Conservation (phyloP, 2,797 vertebrate genomes). For the Aplochiton taeniatus region DNA sequence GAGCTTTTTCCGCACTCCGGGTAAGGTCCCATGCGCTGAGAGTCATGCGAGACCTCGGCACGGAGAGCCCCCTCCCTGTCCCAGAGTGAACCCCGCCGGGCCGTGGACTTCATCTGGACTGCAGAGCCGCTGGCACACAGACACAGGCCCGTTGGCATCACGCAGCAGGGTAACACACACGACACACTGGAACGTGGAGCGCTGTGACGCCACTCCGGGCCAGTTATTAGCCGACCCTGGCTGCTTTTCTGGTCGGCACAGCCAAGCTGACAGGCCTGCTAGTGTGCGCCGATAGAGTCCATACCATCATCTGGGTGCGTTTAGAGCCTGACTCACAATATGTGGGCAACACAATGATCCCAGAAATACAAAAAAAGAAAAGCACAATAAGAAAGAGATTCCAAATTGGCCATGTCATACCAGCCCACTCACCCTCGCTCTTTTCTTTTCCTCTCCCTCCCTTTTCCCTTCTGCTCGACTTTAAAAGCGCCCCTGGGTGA, state of each 20-base stretch:
- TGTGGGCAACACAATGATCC: slow-evolving; percentile 71
- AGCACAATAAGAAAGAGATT: slow-evolving; percentile 73
- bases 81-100: slow-evolving; percentile 63
- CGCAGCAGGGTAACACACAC: slow-evolving; percentile 58
- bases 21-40: slow-evolving; percentile 65
- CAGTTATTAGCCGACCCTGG: slow-evolving; percentile 61
- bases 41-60: slow-evolving; percentile 60
- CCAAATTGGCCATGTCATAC: slow-evolving; percentile 74
- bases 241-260: slow-evolving; percentile 41
- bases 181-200: slow-evolving; percentile 68
- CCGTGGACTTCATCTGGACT: slow-evolving; percentile 51
- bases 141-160: slow-evolving; percentile 27
- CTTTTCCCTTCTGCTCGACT: slow-evolving; percentile 22
- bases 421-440: slow-evolving; percentile 49
- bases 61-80: slow-evolving; percentile 53
- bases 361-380: slow-evolving; percentile 24
- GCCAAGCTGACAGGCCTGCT: slow-evolving; percentile 51
- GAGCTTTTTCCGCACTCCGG: slow-evolving; percentile 66
- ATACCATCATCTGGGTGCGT: slow-evolving; percentile 67
- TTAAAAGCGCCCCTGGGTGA: slow-evolving; percentile 69
- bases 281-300: slow-evolving; percentile 53
- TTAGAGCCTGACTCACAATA: slow-evolving; percentile 71
- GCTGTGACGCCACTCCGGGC: slow-evolving; percentile 56
- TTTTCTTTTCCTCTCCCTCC: slow-evolving; percentile 4
- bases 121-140: slow-evolving; percentile 50